phyloP scores from a whole-genome alignment of 2,888 invertebrate genomes.

The Lacanobia wlatinum region DNA sequence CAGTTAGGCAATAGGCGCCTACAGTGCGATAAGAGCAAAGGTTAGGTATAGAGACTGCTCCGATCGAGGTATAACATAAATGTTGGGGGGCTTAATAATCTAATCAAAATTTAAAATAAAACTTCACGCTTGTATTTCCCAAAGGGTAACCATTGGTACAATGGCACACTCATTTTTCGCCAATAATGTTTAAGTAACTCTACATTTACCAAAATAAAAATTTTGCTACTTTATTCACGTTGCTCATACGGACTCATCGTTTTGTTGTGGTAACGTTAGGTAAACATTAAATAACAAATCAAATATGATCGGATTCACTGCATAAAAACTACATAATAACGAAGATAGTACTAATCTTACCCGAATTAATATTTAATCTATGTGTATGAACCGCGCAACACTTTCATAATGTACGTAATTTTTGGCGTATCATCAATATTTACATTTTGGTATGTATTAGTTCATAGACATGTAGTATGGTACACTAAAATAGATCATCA shows the following conservation, averaged over 20 bases:
- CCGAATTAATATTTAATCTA: background rate
- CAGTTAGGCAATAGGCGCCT: background rate
- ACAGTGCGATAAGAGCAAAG: slow-evolving; percentile 15
- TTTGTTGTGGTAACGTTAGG: background rate
- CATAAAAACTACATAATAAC: background rate
- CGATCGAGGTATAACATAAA: background rate
- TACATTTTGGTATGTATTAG: background rate
- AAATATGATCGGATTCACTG: background rate
- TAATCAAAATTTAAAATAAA: too few relatives aligned
- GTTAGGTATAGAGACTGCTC: background rate
- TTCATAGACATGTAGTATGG: background rate
- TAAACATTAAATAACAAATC: background rate
- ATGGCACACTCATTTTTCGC: too few relatives aligned
- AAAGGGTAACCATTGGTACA: too few relatives aligned
- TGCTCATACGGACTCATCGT: background rate
- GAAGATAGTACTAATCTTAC: background rate
- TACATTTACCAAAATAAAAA: too few relatives aligned
- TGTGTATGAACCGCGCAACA: background rate
- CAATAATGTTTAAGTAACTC: too few relatives aligned
- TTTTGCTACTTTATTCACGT: background rate
- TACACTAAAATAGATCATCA: too few relatives aligned
- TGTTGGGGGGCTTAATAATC: slow-evolving; percentile 13
- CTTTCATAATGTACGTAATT: slow-evolving; percentile 16
- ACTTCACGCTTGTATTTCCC: background rate
- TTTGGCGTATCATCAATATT: background rate